Conservation (phyloP, 2,113 vertebrate genomes). For the Octodon degus region DNA sequence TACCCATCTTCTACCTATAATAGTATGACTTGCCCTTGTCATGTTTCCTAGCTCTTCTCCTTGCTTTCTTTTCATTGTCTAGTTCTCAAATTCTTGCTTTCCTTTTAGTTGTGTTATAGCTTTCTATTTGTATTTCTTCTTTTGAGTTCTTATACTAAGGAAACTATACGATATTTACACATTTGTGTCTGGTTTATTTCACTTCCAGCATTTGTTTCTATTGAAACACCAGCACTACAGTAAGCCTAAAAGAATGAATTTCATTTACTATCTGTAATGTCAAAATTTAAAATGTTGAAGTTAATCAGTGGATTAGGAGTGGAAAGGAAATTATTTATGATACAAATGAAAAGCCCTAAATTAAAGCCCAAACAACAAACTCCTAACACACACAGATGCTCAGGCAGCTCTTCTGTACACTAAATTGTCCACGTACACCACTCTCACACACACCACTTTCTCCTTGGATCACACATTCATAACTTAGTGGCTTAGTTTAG, state of each 20-base stretch:
- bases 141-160: too few relatives aligned
- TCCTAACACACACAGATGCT: slow-evolving; percentile 37
- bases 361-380: slow-evolving; percentile 39
- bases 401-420: background rate
- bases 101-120: too few relatives aligned
- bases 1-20: too few relatives aligned
- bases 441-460: background rate
- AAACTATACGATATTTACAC: too few relatives aligned
- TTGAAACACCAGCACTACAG: slow-evolving; percentile 17
- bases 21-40: too few relatives aligned
- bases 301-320: slow-evolving; percentile 74
- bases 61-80: too few relatives aligned
- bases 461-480: slow-evolving; percentile 1
- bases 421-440: background rate
- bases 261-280: slow-evolving; percentile 79
- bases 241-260: slow-evolving; percentile 63
- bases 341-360: slow-evolving; percentile 42
- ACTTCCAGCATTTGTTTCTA: slow-evolving; percentile 13
- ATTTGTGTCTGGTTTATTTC: too few relatives aligned
- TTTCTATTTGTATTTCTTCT: too few relatives aligned
- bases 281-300: slow-evolving; percentile 81
- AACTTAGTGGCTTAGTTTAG: background rate
- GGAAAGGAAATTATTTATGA: slow-evolving; percentile 65
- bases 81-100: too few relatives aligned
- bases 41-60: too few relatives aligned